Percentiles rank a stretch among this genome's conserved stretches.
These are phyloP conservation scores for Agrilus cyanescens DNA, from an alignment of 2,888 invertebrate genomes.

Conservation along the genomic window DNA sequence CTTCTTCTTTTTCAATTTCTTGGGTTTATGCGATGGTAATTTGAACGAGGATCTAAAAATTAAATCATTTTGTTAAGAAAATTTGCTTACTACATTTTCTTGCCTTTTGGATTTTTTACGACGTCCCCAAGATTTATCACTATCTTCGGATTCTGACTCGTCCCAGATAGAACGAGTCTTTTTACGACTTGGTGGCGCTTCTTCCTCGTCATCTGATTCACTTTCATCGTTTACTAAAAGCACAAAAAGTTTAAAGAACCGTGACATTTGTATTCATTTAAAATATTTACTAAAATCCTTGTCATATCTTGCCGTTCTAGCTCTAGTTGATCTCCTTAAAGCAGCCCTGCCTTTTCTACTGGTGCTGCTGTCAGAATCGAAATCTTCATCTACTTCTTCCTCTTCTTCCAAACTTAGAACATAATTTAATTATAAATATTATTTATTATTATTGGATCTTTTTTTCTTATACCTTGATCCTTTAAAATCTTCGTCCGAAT, in stretches of 20 bases:
- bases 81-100: constrained; percentile 12
- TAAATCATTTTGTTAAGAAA: constrained; percentile 27
- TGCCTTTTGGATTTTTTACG: constrained; percentile 23
- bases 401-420: constrained; percentile 38
- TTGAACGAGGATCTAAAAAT: constrained; percentile 22
- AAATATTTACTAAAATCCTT: constrained; percentile 43
- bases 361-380: constrained; percentile 41
- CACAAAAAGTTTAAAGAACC: not conserved
- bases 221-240: constrained; percentile 24
- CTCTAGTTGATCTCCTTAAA: constrained; percentile 43
- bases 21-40: constrained; percentile 20
- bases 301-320: constrained; percentile 40
- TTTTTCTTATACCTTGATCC: constrained; percentile 50
- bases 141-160: constrained; percentile 45
- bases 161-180: constrained; percentile 48
- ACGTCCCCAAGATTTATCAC: constrained; percentile 46
- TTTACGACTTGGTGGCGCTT: constrained; percentile 41
- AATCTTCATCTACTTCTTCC: constrained; percentile 46
- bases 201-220: constrained; percentile 29
- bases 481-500: constrained; percentile 85
- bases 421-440: constrained; percentile 9
- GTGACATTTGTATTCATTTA: not conserved
- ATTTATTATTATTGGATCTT: constrained; percentile 6
- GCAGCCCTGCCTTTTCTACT: constrained; percentile 35
- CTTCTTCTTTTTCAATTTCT: constrained; percentile 36